Base-by-base conservation (phyloP, 2,113 vertebrate genomes). In the Carettochelys insculpta region DNA sequence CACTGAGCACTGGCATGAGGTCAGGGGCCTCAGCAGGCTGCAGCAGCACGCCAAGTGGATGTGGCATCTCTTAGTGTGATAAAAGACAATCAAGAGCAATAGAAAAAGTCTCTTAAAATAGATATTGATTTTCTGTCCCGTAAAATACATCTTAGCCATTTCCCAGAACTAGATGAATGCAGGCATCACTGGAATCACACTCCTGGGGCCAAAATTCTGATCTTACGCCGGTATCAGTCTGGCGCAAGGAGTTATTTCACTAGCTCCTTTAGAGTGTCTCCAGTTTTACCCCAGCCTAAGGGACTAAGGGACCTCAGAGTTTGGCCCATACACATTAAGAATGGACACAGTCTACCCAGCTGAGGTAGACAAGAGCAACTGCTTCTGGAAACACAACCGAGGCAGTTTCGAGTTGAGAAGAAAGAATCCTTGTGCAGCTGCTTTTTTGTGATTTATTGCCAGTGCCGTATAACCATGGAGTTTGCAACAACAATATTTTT, bases 111-210 rank as follows among this genome's bases (percentile, higher is more conserved):
- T 95, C 91, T 91, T 89, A 93, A 93, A 93, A 34, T 61, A 78
- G 77, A 31, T 93, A 95, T 96, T 82, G 93, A 95, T 96, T 95
- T 96, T 38, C 91, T 93, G 89, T 86, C 94, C 65, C 75, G 9
- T 0, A 58, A 82, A 88, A 94, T 89, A 0, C 6, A 86, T 81
- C 52, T 92, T n/a, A 50, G 88, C 77, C 73, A 4, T 90, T 95
- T 93, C 91, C 80, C 81, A 93, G n/a, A 38, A n/a, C 10, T n/a
- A 68, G 19, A 68, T 68, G 9, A 17, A 8, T 16, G 19, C 17
- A 68, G 53, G 41, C 25, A n/a, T 92, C 11, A 0, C 83, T 87
- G 43, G 91, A 68, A 38, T 51, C 61, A 3, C 87, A 24, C 71
- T 4, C 25, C 0, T 51, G 73, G 77, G 92, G 89, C 71, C 82